Percentiles rank a stretch among this genome's conserved stretches.
phyloP scores from a whole-genome alignment of 2,797 vertebrate species.

The Rhinatrema bivittatum region DNA sequence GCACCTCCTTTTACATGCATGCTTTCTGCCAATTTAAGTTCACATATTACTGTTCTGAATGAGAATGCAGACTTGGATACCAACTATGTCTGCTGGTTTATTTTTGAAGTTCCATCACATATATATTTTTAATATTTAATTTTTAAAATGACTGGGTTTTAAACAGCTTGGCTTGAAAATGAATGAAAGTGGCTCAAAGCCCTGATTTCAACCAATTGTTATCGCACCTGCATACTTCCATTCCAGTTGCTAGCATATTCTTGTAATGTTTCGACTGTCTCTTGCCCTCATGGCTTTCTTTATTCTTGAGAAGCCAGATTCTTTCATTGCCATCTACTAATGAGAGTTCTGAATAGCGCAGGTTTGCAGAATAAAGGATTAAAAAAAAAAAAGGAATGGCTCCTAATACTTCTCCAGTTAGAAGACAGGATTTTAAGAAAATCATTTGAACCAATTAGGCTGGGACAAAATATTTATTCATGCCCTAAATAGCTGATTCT shows the following conservation, averaged over 20 bases:
- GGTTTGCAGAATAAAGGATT: conserved; percentile 45
- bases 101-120: conserved; percentile 1
- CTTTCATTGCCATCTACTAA: conserved; percentile 52
- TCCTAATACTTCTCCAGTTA: conserved; percentile 40
- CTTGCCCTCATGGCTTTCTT: conserved; percentile 43
- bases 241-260: conserved; percentile 34
- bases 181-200: not conserved
- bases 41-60: not conserved
- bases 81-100: conserved; percentile 4
- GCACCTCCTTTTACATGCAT: conserved; percentile 3
- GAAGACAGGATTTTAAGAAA: conserved; percentile 27
- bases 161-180: not conserved
- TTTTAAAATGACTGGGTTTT: not conserved
- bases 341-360: conserved; percentile 50
- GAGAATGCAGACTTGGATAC: not conserved
- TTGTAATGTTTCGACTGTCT: conserved; percentile 46
- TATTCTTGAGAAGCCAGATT: conserved; percentile 52
- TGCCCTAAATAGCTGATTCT: no score
- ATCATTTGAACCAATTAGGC: conserved; percentile 26
- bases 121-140: conserved; percentile 2
- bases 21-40: conserved; percentile 12
- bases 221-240: conserved; percentile 40
- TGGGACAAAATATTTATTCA: not conserved
- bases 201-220: conserved; percentile 33
- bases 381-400: conserved; percentile 10